Evolutionary conservation across 2,113 vertebrate species (phyloP).

Genomic region (Corvus cornix): DNA sequence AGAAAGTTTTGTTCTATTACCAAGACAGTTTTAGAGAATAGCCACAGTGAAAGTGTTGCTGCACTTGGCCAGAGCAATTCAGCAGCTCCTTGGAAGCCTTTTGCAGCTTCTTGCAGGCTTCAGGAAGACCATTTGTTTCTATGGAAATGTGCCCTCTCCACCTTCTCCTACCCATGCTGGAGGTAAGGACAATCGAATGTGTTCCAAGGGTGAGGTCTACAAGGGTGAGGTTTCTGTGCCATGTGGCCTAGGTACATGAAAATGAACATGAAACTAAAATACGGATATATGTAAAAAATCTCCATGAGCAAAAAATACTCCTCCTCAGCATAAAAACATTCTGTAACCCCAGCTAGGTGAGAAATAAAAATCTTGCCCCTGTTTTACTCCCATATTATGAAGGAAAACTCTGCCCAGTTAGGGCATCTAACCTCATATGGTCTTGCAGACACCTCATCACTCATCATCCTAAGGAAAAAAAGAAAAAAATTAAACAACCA

Average conservation of each 20-base stretch:
- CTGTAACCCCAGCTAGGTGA: not conserved
- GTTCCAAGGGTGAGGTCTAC: not conserved
- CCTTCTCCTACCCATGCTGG: not conserved
- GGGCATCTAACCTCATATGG: conserved; percentile 73
- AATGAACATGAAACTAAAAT: not conserved
- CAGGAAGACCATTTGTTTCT: not conserved
- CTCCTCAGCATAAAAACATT: not conserved
- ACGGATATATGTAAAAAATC: not conserved
- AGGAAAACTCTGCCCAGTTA: not conserved
- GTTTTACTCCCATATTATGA: not conserved
- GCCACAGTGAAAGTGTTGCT: not conserved
- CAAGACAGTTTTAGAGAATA: not conserved
- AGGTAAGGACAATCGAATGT: not conserved
- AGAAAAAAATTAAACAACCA: not conserved
- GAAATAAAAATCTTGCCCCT: not conserved
- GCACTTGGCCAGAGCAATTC: not conserved
- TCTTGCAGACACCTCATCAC: conserved; percentile 74
- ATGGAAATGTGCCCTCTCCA: not conserved
- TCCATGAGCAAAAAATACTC: not conserved
- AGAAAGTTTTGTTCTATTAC: not conserved
- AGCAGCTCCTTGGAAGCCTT: not conserved
- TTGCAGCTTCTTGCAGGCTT: not conserved
- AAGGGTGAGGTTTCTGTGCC: not conserved
- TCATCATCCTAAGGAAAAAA: conserved; percentile 72
- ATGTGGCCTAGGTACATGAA: not conserved